phyloP scores from a whole-genome alignment of 2,797 vertebrate species.

The Eulemur coronatus region DNA sequence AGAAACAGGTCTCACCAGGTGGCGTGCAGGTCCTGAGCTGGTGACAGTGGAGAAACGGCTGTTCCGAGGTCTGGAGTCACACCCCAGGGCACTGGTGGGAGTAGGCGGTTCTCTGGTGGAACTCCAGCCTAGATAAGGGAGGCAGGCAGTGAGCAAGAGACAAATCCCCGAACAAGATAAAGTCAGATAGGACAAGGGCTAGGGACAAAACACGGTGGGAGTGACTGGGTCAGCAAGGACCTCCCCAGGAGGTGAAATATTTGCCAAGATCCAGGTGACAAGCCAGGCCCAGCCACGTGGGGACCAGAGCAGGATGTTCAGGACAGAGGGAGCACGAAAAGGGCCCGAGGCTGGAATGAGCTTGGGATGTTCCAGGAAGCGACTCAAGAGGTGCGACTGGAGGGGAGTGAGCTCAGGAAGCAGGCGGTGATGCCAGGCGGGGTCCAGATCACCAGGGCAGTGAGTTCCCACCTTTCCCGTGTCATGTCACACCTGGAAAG shows the following conservation, averaged over 20 bases:
- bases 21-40: not conserved
- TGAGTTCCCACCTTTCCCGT: not conserved
- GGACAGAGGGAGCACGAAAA: rapidly evolving
- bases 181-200: not conserved
- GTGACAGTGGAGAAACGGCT: not conserved
- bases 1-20: not conserved
- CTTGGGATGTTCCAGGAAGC: not conserved
- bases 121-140: not conserved
- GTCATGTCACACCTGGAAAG: not conserved
- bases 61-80: not conserved
- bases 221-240: not conserved
- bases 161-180: not conserved
- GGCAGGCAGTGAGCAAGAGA: no score
- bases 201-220: rapidly evolving
- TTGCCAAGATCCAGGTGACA: not conserved
- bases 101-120: no score
- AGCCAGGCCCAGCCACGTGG: not conserved
- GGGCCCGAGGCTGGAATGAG: not conserved
- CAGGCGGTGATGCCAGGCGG: rapidly evolving
- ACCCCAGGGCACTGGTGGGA: not conserved
- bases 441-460: not conserved
- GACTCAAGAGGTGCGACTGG: not conserved
- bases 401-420: not conserved
- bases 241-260: not conserved
- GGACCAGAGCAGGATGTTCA: not conserved